Evolutionary conservation across 2,888 invertebrate species (phyloP).

Genomic region (Metacarcinus magister): DNA sequence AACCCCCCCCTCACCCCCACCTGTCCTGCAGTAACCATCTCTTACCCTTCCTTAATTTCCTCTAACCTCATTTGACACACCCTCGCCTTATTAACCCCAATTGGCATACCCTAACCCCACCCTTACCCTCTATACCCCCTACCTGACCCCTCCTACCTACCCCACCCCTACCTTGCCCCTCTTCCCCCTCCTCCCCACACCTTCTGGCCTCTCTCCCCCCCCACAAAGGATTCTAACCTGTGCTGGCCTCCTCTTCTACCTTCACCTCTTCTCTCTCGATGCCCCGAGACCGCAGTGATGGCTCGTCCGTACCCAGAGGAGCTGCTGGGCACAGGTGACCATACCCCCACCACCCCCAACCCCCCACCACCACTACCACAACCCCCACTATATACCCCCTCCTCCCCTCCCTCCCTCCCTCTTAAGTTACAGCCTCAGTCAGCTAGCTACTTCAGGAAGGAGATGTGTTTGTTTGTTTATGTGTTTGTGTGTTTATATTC

Average conservation of each 20-base stretch:
- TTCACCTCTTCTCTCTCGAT: not conserved
- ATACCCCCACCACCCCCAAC: not conserved
- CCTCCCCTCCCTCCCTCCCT: not conserved
- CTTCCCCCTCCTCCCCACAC: no score
- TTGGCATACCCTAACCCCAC: not conserved
- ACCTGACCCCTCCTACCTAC: not conserved
- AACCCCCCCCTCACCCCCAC: not conserved
- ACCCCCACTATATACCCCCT: not conserved
- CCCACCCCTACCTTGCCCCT: not conserved
- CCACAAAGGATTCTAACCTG: not conserved
- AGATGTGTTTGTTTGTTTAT: not conserved
- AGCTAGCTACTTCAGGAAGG: conserved; percentile 17
- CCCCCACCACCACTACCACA: not conserved
- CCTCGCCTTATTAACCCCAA: conserved; percentile 19
- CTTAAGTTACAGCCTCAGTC: not conserved
- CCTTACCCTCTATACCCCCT: not conserved
- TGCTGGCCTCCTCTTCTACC: not conserved
- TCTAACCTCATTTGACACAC: conserved; percentile 21
- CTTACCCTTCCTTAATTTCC: not conserved
- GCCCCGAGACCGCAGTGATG: conserved; percentile 18
- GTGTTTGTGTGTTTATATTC: no score
- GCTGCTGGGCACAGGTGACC: conserved; percentile 46
- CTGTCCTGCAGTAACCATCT: conserved; percentile 13
- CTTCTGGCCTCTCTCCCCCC: no score
- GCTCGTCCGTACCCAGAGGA: not conserved